Conservation (phyloP, 2,113 vertebrate species). For the Peromyscus maniculatus region DNA sequence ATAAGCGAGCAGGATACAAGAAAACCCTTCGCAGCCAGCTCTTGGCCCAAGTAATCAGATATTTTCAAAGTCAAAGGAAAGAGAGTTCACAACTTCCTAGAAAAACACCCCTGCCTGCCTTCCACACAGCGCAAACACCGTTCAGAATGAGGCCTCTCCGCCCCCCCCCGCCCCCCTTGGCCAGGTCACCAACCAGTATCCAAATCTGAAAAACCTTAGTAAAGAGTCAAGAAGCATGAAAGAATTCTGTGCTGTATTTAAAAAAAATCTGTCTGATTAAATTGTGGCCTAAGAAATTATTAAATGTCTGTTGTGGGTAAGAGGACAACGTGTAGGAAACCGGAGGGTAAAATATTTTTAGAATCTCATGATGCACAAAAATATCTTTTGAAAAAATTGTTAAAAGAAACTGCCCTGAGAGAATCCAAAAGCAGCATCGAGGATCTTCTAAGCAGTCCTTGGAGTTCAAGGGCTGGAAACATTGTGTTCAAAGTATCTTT, state of each 20-base stretch:
- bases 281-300: slow-evolving; percentile 53
- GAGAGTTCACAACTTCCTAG: slow-evolving; percentile 72
- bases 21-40: slow-evolving; percentile 47
- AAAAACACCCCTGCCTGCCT: slow-evolving; percentile 55
- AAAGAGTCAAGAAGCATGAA: neutral
- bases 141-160: slow-evolving; percentile 23
- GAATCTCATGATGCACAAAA: slow-evolving; percentile 52
- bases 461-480: slow-evolving; percentile 68
- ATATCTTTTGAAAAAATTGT: neutral
- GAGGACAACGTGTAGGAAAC: neutral
- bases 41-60: slow-evolving; percentile 60
- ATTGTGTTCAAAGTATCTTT: slow-evolving; percentile 59
- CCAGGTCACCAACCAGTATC: slow-evolving; percentile 3
- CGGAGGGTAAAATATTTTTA: slow-evolving; percentile 49
- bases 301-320: neutral
- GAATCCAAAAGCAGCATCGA: neutral
- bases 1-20: slow-evolving; percentile 54
- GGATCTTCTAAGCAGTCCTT: slow-evolving; percentile 30
- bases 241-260: neutral
- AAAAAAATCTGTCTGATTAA: slow-evolving; percentile 52
- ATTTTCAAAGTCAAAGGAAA: slow-evolving; percentile 75
- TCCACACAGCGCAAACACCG: slow-evolving; percentile 33
- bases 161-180: neutral
- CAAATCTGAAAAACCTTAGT: slow-evolving; percentile 49
- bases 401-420: neutral